Base-by-base conservation (phyloP, 2,888 invertebrate genomes). In the Cremastinae sp. region DNA sequence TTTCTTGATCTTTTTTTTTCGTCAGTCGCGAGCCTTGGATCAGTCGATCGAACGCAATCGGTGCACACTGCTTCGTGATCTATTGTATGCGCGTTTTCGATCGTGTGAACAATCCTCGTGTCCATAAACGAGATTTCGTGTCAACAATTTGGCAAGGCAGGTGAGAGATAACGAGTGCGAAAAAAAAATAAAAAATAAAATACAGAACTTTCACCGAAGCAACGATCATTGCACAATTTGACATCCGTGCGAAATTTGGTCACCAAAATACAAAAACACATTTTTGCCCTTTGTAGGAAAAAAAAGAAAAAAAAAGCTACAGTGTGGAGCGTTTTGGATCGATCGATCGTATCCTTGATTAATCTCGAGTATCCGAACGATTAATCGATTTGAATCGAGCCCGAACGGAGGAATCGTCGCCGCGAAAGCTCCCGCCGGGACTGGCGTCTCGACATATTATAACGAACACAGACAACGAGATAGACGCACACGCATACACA, bases 311-410 rank as follows among this genome's bases (percentile, higher is more conserved):
- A 58, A 41, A 56, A 58, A 73, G 77, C 59, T 72, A 80, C 80
- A 80, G 80, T 80, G 79, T 80, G 80, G 78, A 79, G 80, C 79
- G 80, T 78, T 80, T 80, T 78, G 77, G 80, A 80, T 80, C 79
- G 79, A 80, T 80, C 80, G 80, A 80, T 80, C 78, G 80, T 80
- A 78, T 74, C 65, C 76, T 65, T 61, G 73, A 77, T 73, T 74
- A 77, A 74, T 77, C 76, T 77, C 76, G 76, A 77, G 69, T 66
- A 69, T 69, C 37, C 76, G 76, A 74, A 43, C 70, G 76, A 77
- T 77, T 73, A 77, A 77, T 77, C 76, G 76, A 74, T 70, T 61
- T 20, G 56, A 55, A 16, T 77, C 73, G 76, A 77, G 76, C 65
- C 76, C 76, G 76, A 77, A 65, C 65, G 76, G 73, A 73, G 61